phyloP scores from a whole-genome alignment of 2,113 vertebrate species.

The Leptobrachium leishanense region DNA sequence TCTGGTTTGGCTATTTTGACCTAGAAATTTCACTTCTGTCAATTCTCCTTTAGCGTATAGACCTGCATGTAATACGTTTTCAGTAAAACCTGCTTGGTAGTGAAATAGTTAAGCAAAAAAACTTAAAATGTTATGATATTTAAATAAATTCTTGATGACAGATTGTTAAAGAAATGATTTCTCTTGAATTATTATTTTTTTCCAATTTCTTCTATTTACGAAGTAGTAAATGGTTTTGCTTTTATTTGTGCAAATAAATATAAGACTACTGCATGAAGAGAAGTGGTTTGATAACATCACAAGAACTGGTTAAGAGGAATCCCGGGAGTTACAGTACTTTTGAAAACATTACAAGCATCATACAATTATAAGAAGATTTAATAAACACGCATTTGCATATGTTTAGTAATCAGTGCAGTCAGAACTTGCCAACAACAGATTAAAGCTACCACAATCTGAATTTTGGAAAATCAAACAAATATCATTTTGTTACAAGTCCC shows the following conservation, averaged over 20 bases:
- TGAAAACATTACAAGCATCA: constrained; percentile 31
- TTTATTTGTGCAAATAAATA: constrained; percentile 24
- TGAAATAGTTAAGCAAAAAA: no score
- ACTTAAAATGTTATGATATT: no score
- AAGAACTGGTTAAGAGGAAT: constrained; percentile 25
- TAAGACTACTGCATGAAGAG: neutral
- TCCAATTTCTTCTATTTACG: no score
- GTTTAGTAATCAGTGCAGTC: constrained; percentile 37
- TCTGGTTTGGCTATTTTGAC: no score
- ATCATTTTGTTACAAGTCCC: constrained; percentile 42
- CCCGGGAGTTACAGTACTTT: constrained; percentile 23
- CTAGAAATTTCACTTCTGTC: no score
- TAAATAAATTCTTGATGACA: no score
- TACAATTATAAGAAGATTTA: constrained; percentile 33
- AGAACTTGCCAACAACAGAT: constrained; percentile 27
- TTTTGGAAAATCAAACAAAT: constrained; percentile 33
- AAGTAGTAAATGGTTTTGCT: no score
- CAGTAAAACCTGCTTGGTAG: no score
- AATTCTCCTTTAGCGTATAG: no score
- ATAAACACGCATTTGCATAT: constrained; percentile 36
- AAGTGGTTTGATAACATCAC: neutral
- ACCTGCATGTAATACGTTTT: no score
- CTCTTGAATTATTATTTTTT: no score
- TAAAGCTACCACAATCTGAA: constrained; percentile 31
- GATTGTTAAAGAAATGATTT: no score